phyloP scores from a whole-genome alignment of 2,888 invertebrate species.

The Anaspis maculata region DNA sequence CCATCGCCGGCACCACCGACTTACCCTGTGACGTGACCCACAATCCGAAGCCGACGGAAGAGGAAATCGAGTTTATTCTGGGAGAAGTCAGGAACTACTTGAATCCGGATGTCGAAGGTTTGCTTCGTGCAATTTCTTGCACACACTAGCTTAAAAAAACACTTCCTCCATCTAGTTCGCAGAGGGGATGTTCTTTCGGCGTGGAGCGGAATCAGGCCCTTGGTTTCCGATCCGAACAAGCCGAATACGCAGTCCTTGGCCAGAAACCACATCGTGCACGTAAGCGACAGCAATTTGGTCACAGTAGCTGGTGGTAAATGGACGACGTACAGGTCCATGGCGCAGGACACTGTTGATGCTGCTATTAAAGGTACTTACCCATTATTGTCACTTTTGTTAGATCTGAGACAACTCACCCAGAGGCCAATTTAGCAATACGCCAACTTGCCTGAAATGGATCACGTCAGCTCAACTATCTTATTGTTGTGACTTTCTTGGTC shows the following conservation, averaged over 20 bases:
- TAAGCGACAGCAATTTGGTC: constrained; percentile 79
- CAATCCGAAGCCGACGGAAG: constrained; percentile 90
- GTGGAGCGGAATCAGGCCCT: constrained; percentile 95
- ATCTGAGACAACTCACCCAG: constrained; percentile 9
- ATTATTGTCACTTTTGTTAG: too few relatives aligned
- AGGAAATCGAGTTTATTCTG: constrained; percentile 95
- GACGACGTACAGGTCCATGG: constrained; percentile 99
- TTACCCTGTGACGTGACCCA: constrained; percentile 88
- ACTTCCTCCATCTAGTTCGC: constrained; percentile 52
- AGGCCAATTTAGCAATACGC: too few relatives aligned
- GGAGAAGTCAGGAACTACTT: constrained; percentile 95
- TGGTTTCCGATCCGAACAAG: constrained; percentile 97
- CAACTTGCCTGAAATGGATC: too few relatives aligned
- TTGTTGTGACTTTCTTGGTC: too few relatives aligned
- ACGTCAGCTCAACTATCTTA: too few relatives aligned
- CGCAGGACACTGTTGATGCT: constrained; percentile 89
- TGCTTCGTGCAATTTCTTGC: too few relatives aligned
- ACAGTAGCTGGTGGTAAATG: constrained; percentile 99
- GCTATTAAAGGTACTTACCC: constrained; percentile 70
- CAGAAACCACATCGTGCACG: constrained; percentile 97
- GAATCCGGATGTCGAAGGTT: constrained; percentile 89
- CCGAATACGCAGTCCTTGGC: constrained; percentile 95
- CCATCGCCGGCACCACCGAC: constrained; percentile 95
- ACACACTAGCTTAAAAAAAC: too few relatives aligned
- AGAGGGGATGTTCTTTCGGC: constrained; percentile 98